phyloP scores from a whole-genome alignment of 2,888 invertebrate genomes.

The Tuta absoluta region DNA sequence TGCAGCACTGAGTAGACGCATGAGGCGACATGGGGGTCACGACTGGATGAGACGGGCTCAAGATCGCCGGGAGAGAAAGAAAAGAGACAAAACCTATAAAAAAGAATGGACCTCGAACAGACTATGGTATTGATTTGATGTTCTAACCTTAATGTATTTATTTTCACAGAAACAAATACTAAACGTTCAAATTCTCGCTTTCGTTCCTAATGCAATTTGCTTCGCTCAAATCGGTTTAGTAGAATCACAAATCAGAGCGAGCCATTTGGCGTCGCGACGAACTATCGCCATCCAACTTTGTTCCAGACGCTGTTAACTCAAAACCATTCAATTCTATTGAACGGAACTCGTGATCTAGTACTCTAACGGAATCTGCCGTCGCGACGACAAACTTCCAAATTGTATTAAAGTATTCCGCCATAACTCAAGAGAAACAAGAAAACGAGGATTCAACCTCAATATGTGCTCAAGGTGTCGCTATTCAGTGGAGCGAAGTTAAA shows the following conservation, averaged over 20 bases:
- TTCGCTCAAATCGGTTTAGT: conserved; percentile 26
- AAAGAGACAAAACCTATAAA: too few species aligned
- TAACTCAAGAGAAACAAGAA: conserved; percentile 73
- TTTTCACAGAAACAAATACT: too few species aligned
- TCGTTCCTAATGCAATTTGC: conserved; percentile 33
- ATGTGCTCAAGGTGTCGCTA: conserved; percentile 77
- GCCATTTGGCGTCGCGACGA: conserved; percentile 30
- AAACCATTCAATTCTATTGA: conserved; percentile 44
- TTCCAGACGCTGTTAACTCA: conserved; percentile 22
- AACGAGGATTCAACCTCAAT: conserved; percentile 75
- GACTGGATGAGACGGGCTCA: too few species aligned
- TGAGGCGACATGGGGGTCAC: too few species aligned
- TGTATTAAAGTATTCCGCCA: conserved; percentile 65
- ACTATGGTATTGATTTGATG: too few species aligned
- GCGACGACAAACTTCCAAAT: conserved; percentile 51
- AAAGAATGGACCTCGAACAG: too few species aligned
- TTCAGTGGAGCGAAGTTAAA: conserved; percentile 76
- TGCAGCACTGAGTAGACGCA: too few species aligned
- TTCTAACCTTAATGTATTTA: too few species aligned
- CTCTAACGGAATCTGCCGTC: conserved; percentile 40
- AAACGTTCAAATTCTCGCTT: too few species aligned
- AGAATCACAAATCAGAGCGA: conserved; percentile 28
- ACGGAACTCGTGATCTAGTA: conserved; percentile 43
- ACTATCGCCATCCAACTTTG: conserved; percentile 30
- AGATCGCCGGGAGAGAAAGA: too few species aligned